Base-by-base conservation (phyloP, 2,888 invertebrate species). In the Phengaris arion region DNA sequence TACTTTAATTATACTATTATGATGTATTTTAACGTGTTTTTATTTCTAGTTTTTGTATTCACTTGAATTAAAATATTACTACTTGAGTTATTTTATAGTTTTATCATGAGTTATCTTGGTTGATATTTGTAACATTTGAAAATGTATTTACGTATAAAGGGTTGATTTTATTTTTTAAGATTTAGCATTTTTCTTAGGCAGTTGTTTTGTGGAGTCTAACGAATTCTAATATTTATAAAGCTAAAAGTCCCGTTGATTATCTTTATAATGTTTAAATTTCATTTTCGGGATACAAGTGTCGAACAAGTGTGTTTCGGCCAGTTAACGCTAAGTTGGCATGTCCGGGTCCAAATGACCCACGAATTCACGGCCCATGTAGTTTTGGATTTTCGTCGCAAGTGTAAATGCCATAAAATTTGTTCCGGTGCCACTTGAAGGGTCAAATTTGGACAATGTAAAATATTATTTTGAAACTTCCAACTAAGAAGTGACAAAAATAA, bases 321-420 rank as follows among this genome's bases (percentile, higher is more conserved):
- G 83, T 84, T 85, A 87, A 86, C 83, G 83, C 82, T 78, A 81
- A 89, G 89, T 83, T 88, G 84, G 87, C 89, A 89, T 90, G 89
- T 90, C 91, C 82, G 86, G 83, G 82, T 83, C 82, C 83, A 86
- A 90, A 87, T 87, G 90, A 91, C 90, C 92, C 90, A 80, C 81
- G 81, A 85, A 81, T 90, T 92, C 82, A 92, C 90, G 93, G 89
- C 85, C 89, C 88, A 93, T 93, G 89, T 91, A 92, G 86, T 92
- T 89, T 88, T 86, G 89, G 86, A 86, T 89, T 88, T 85, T 85
- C 83, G 84, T 85, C 82, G 85, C 88, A 88, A 91, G 90, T 89
- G 89, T 89, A 84, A 91, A 88, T 85, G 90, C 85, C 83, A 88
- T 87, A 87, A 86, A 90, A 92, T 93, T 92, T 76, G 92, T 88